Evolutionary conservation across 2,113 vertebrate species (phyloP), one percentile per base, ranked within the genome.

Genomic region (Phrynosoma platyrhinos): DNA sequence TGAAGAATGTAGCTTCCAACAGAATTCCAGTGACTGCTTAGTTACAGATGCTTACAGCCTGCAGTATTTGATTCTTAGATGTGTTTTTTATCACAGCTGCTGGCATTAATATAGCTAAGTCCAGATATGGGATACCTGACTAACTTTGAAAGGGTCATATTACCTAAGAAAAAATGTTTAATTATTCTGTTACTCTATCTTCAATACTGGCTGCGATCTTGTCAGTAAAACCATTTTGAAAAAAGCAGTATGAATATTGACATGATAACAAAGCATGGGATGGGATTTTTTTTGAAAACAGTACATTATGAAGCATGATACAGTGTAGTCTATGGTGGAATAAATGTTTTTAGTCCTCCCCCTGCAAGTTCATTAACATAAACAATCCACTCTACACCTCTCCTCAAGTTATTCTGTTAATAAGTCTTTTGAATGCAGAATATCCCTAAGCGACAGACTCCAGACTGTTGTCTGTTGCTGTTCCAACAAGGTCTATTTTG

Each of bases 61-160:
- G 25, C 0, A 87, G 86, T 64, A 87, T 79, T 20, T 90, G 72
- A 47, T 79, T 79, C 47, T 58, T 72, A 78, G 7, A 87, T 1
- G 42, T 87, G 30, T 40, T 78, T 66, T 84, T 30, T 27, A 1
- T 84, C 76, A 88, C 83, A 91, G 89, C 84, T 94, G 88, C 75
- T 90, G 84, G 87, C 69, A 80, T 83, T 85, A 81, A 88, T 13
- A 90, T 13, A 88, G 82, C 82, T 77, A 0, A n/a, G 91, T 88
- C 82, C 82, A 87, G 40, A 85, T 87, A 87, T 0, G 76, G 85
- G 80, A 78, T 10, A 64, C 62, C 84, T 47, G 84, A 64, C 84
- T 80, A 30, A 0, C 0, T 82, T 82, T 77, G 42, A 91, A 86
- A 30, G 64, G 16, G 23, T 82, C 0, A 0, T 14, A 5, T 83